Evolutionary conservation across 2,797 vertebrate species (phyloP), one percentile per base, ranked within the genome.

Genomic region (Antennarius maculatus): DNA sequence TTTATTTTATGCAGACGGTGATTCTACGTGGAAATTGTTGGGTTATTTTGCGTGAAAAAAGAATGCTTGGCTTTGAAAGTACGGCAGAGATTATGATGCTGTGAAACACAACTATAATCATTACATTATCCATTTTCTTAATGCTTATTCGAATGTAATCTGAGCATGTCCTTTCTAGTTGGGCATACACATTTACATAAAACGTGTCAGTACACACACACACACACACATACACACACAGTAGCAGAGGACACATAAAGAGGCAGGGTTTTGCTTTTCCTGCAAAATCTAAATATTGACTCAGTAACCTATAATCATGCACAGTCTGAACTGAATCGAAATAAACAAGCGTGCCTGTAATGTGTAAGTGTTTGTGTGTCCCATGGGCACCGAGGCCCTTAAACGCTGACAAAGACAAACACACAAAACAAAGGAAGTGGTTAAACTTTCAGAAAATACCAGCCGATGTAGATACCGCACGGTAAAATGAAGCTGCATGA

Each of bases 201-300:
- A 17, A 15, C 15, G 65, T n/a, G 59, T 42, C 49, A 23, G 53
- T 48, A 50, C 15, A 54, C 61, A 67, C 43, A 17, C 46, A 39
- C 31, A 56, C 27, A 45, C 43, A 52, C 61, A 48, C 41, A 55
- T 23, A 61, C 54, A 52, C 63, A 59, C 68, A 84, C 84, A 85
- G 86, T 80, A 82, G 85, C 82, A 43, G 31, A 53, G 77, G 69
- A 57, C 55, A 86, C 83, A 87, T 82, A 88, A 77, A 83, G 81
- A 79, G 65, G 49, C 71, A 60, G 62, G 70, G 74, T 82, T 79
- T 74, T 80, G 76, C 81, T 86, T 89, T 85, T 72, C 77, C 88
- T 86, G 73, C 87, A 66, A 67, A 84, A 90, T 90, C 89, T 92
- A 92, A 93, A 93, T 92, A 92, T 93, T 90, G 89, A 89, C 90